Base-by-base conservation (phyloP, 2,888 invertebrate genomes). In the Melipona bicolor region DNA sequence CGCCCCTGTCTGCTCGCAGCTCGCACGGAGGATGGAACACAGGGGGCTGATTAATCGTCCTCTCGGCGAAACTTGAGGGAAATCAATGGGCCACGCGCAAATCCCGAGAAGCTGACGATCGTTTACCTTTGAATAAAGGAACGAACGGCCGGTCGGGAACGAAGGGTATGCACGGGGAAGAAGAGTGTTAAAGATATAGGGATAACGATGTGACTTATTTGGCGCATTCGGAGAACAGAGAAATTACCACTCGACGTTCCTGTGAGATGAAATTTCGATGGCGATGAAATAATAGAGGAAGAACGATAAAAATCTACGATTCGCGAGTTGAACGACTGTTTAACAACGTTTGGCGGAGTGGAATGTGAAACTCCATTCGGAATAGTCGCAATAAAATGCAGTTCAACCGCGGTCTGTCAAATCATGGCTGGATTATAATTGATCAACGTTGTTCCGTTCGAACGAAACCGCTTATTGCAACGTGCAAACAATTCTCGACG, bases 61-160 rank as follows among this genome's bases (percentile, higher is more conserved):
- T 76, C 77, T 75, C 84, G 75, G 19, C 75, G 80, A 77, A 88
- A 89, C 85, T 89, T 83, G 59, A 77, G 24, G 81, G 79, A 84
- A 88, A 88, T 89, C 89, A 89, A 89, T 89, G 88, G 84, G 77
- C 70, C 81, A 84, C 87, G 75, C 79, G 77, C 74, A 83, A 78
- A 77, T 73, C 80, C 78, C 32, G 24, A n/a, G 75, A 67, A 69
- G 56, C 69, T 72, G 83, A 77, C 68, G 83, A 76, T 77, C 83
- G 77, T 83, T 83, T 73, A 77, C 71, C 32, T 43, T 50, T 61
- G 52, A 71, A 62, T 80, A 54, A 56, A 54, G 56, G 69, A 32
- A 69, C 52, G 65, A 32, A 32, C 9, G 49, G n/a, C 6, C 24
- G 27, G 27, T 21, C 11, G 27, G 36, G 49, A 11, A n/a, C 0